Percentiles rank a stretch among this genome's conserved stretches.
Evolutionary conservation across 2,113 vertebrate genomes (phyloP).

Genomic region (Paratilapia polleni): DNA sequence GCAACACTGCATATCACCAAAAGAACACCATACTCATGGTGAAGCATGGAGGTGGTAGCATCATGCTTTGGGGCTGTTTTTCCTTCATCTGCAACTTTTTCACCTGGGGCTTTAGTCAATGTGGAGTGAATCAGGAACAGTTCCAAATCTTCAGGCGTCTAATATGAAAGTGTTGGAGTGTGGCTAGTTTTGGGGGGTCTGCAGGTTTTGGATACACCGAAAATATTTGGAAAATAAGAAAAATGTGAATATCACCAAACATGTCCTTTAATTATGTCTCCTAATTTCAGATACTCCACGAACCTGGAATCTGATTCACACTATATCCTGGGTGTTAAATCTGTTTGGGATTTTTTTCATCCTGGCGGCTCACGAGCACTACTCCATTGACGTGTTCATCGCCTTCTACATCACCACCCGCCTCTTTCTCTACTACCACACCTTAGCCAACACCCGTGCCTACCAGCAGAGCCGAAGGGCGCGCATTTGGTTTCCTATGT

Average conservation of each 20-base stretch:
- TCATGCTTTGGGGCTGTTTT: too few species aligned
- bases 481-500: slow-evolving; percentile 98
- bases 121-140: too few species aligned
- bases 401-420: slow-evolving; percentile 99
- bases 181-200: background rate
- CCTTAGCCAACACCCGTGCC: slow-evolving; percentile 92
- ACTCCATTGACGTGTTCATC: slow-evolving; percentile 98
- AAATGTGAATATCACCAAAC: background rate
- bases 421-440: slow-evolving; percentile 98
- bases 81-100: too few species aligned
- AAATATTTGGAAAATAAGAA: background rate
- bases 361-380: slow-evolving; percentile 97
- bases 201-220: background rate
- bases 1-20: too few species aligned
- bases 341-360: slow-evolving; percentile 99
- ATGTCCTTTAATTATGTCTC: background rate
- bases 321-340: slow-evolving; percentile 97
- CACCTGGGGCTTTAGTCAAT: too few species aligned
- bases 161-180: background rate
- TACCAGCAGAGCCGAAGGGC: slow-evolving; percentile 94
- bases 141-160: too few species aligned
- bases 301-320: slow-evolving; percentile 96
- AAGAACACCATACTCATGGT: too few species aligned
- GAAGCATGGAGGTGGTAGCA: too few species aligned
- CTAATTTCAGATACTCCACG: slow-evolving; percentile 87